phyloP scores from a whole-genome alignment of 2,797 vertebrate species.

The Bufotes viridis region DNA sequence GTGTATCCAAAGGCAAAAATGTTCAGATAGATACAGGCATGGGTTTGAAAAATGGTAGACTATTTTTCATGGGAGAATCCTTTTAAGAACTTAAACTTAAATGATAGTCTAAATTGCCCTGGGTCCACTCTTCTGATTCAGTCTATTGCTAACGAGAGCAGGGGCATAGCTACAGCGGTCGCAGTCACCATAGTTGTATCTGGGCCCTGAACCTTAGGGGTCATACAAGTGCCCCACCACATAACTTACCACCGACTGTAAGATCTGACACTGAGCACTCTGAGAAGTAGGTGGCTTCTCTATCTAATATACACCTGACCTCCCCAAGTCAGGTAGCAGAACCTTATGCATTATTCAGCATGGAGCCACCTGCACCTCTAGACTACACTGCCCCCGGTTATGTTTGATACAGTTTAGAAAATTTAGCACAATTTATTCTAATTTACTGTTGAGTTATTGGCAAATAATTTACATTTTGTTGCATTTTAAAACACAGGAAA shows the following conservation, averaged over 20 bases:
- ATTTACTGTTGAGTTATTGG: too few species aligned
- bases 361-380: too few species aligned
- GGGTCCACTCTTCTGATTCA: not conserved
- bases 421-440: too few species aligned
- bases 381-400: too few species aligned
- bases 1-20: too few species aligned
- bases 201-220: not conserved
- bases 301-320: not conserved
- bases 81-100: not conserved
- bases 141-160: not conserved
- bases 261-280: not conserved
- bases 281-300: not conserved
- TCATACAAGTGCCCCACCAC: not conserved
- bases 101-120: not conserved
- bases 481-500: too few species aligned
- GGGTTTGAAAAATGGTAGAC: too few species aligned
- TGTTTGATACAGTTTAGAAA: too few species aligned
- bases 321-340: not conserved
- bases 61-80: too few species aligned
- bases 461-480: too few species aligned
- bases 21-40: too few species aligned
- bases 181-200: not conserved
- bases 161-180: not conserved
- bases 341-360: too few species aligned
- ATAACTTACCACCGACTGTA: not conserved